Conservation (phyloP, 2,888 invertebrate genomes). For the Caenorhabditis wallacei region DNA sequence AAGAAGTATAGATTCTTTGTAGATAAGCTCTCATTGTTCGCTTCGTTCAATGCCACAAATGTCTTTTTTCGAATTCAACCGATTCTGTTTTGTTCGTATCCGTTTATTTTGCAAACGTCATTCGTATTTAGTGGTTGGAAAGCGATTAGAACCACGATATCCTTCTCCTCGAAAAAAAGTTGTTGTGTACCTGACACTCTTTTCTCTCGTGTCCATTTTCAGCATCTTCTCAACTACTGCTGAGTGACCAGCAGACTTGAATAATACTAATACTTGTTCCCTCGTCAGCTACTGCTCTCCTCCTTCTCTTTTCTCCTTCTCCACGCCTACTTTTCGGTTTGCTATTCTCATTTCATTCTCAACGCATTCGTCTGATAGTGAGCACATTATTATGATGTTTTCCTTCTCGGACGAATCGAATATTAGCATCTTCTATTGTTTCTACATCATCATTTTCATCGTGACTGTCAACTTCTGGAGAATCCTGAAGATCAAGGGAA, state of each 20-base stretch:
- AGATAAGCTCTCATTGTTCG: neutral
- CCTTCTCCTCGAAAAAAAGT: slow-evolving; percentile 5
- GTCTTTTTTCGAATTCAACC: slow-evolving; percentile 3
- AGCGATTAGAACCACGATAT: slow-evolving; percentile 24
- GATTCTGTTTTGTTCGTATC: slow-evolving; percentile 8
- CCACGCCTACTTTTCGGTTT: slow-evolving; percentile 16
- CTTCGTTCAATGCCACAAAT: slow-evolving; percentile 14
- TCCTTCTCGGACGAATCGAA: slow-evolving; percentile 55
- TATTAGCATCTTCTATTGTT: slow-evolving; percentile 50
- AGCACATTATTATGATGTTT: slow-evolving; percentile 18
- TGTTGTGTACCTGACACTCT: slow-evolving; percentile 34
- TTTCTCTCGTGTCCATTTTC: slow-evolving; percentile 23
- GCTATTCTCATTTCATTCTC: slow-evolving; percentile 16
- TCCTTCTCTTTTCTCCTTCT: slow-evolving; percentile 5
- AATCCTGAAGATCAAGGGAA: slow-evolving; percentile 43
- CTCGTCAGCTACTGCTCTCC: slow-evolving; percentile 19
- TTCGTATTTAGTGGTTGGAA: slow-evolving; percentile 12
- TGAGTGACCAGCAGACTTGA: slow-evolving; percentile 42
- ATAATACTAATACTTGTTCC: slow-evolving; percentile 49
- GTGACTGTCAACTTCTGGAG: slow-evolving; percentile 53
- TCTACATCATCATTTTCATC: slow-evolving; percentile 55
- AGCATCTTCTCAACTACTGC: slow-evolving; percentile 31
- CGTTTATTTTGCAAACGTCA: slow-evolving; percentile 12
- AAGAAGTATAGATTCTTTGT: too few species aligned
- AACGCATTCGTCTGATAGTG: slow-evolving; percentile 16